Percentiles rank a stretch among this genome's conserved stretches.
phyloP scores from a whole-genome alignment of 1,140 invertebrate genomes.

The Philopotamus ludificatus region DNA sequence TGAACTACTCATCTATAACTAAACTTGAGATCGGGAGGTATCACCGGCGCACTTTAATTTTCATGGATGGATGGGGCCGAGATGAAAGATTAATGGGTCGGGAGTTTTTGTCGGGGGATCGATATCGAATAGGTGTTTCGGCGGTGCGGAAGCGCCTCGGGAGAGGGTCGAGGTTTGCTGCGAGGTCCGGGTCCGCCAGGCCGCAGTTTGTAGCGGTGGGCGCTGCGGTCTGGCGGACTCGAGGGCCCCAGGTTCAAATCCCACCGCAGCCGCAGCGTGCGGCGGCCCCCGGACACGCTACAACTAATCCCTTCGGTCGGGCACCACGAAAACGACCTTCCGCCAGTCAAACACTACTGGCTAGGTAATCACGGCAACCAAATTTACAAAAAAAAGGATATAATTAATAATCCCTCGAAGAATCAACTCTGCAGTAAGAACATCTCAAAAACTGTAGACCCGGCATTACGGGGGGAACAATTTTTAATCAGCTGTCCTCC shows the following conservation, averaged over 20 bases:
- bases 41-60: neutral
- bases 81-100: too few species aligned
- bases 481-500: too few species aligned
- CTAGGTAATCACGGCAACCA: too few species aligned
- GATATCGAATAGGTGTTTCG: conserved; percentile 9
- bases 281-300: conserved; percentile 43
- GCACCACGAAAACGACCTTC: neutral
- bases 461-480: too few species aligned
- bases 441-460: too few species aligned
- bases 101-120: too few species aligned
- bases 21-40: conserved; percentile 9
- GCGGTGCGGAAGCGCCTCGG: neutral
- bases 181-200: conserved; percentile 11
- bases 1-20: conserved; percentile 21
- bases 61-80: too few species aligned
- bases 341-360: neutral
- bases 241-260: conserved; percentile 41
- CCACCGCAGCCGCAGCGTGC: conserved; percentile 35
- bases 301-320: conserved; percentile 37
- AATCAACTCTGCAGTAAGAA: too few species aligned
- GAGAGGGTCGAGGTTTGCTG: conserved; percentile 10
- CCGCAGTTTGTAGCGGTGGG: conserved; percentile 31
- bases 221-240: conserved; percentile 39
- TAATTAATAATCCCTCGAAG: neutral
- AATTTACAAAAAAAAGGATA: neutral